phyloP scores from a whole-genome alignment of 2,797 vertebrate genomes.

The Holocentrus rufus region DNA sequence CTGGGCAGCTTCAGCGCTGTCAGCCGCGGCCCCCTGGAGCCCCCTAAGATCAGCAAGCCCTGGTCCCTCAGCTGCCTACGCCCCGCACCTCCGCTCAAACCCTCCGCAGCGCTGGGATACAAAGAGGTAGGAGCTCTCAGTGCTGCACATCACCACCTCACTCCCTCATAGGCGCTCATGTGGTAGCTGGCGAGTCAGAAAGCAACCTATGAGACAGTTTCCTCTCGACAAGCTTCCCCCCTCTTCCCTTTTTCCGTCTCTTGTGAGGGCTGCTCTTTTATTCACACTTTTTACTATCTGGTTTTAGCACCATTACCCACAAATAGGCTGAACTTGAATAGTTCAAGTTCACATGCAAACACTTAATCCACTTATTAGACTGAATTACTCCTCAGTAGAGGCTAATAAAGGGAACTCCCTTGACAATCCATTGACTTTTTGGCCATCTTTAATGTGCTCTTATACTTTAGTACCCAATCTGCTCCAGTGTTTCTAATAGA shows the following conservation, averaged over 20 bases:
- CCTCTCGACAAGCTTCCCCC: no score
- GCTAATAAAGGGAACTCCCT: neutral
- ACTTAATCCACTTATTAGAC: neutral
- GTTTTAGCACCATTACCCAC: neutral
- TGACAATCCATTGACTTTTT: neutral
- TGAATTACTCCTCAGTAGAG: neutral
- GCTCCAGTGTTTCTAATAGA: neutral
- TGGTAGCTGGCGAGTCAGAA: neutral
- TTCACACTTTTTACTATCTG: conserved; percentile 10
- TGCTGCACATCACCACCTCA: conserved; percentile 7
- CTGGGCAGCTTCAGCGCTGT: conserved; percentile 83
- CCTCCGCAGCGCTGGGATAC: conserved; percentile 95
- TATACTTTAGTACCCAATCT: neutral
- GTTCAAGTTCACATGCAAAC: neutral
- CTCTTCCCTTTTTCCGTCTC: neutral
- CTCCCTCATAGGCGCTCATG: neutral
- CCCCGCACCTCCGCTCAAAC: conserved; percentile 95
- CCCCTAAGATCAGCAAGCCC: conserved; percentile 92
- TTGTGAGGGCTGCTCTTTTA: no score
- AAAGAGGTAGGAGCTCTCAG: conserved; percentile 89
- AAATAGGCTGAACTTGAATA: no score
- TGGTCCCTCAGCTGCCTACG: conserved; percentile 98
- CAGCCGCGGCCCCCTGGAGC: conserved; percentile 91
- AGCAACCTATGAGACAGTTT: neutral
- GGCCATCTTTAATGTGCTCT: neutral